Evolutionary conservation across 2,888 invertebrate genomes (phyloP).

Genomic region (Synergus japonicus): DNA sequence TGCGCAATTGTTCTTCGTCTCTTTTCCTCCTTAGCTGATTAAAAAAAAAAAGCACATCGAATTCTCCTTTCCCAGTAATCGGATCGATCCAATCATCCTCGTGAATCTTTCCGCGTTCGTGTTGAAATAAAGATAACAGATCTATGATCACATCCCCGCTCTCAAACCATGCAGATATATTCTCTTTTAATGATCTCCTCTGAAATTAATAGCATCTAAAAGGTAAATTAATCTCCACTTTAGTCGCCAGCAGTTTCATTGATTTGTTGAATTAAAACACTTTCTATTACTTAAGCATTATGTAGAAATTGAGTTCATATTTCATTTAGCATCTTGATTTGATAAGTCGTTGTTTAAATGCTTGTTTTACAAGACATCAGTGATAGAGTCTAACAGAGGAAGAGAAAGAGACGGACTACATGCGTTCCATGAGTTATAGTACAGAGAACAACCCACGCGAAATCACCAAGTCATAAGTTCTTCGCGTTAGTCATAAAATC

Average conservation of each 20-base stretch:
- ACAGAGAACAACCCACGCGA: slow-evolving; percentile 24
- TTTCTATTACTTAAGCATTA: not conserved
- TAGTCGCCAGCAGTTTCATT: not conserved
- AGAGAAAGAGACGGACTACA: slow-evolving; percentile 34
- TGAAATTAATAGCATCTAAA: not conserved
- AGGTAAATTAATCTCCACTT: not conserved
- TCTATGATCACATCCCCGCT: slow-evolving; percentile 15
- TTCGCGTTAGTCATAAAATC: slow-evolving; percentile 29
- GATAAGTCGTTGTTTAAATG: slow-evolving; percentile 24
- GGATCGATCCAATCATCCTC: slow-evolving; percentile 24
- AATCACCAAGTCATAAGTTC: slow-evolving; percentile 1
- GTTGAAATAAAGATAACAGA: slow-evolving; percentile 33
- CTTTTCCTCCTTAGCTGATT: slow-evolving; percentile 21
- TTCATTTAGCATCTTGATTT: slow-evolving; percentile 29
- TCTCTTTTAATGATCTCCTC: slow-evolving; percentile 19
- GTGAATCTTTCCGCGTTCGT: slow-evolving; percentile 40
- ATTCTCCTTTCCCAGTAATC: slow-evolving; percentile 34
- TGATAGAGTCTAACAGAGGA: slow-evolving; percentile 13
- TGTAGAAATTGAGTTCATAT: slow-evolving; percentile 11
- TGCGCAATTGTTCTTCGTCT: slow-evolving; percentile 15
- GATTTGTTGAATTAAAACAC: not conserved
- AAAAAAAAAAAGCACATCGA: slow-evolving; percentile 8
- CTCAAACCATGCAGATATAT: slow-evolving; percentile 4
- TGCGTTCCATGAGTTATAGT: slow-evolving; percentile 29
- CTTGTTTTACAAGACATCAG: slow-evolving; percentile 21